A percentile compares a stretch with the other conserved stretches of the same genome.
Evolutionary conservation across 2,888 invertebrate species (phyloP).

Genomic region (Leistus spinibarbis): DNA sequence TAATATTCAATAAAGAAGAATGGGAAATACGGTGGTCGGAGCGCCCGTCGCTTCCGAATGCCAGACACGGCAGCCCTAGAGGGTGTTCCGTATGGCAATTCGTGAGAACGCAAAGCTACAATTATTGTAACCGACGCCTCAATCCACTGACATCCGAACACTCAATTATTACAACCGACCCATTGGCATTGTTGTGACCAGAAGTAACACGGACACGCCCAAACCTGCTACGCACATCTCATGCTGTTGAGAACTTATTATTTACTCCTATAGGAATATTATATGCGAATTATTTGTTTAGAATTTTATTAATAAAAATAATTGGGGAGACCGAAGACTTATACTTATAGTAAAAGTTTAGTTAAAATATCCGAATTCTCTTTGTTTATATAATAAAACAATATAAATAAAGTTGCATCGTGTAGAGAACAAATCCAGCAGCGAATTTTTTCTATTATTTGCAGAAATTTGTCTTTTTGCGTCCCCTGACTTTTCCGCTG

Average conservation of each 20-base stretch:
- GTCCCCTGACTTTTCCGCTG: not conserved
- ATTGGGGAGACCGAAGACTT: no score
- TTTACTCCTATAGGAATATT: no score
- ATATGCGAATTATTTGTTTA: no score
- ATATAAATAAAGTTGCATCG: no score
- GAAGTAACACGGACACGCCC: slow-evolving; percentile 5
- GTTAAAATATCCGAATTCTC: no score
- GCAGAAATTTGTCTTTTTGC: not conserved
- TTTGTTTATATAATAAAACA: no score
- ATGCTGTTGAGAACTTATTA: slow-evolving; percentile 9
- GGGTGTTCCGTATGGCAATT: slow-evolving; percentile 39
- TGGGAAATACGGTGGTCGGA: not conserved
- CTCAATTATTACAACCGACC: slow-evolving; percentile 10
- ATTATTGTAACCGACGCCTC: slow-evolving; percentile 56
- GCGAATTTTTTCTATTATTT: no score
- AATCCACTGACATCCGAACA: slow-evolving; percentile 44
- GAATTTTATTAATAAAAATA: no score
- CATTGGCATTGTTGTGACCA: slow-evolving; percentile 1
- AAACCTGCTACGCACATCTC: not conserved
- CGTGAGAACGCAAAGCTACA: slow-evolving; percentile 55
- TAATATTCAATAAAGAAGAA: slow-evolving; percentile 2
- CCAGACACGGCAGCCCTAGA: slow-evolving; percentile 4
- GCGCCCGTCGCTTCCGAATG: slow-evolving; percentile 12
- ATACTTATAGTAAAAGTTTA: no score
- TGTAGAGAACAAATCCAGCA: no score